phyloP scores from a whole-genome alignment of 2,113 vertebrate genomes.

The Scolopax mira region DNA sequence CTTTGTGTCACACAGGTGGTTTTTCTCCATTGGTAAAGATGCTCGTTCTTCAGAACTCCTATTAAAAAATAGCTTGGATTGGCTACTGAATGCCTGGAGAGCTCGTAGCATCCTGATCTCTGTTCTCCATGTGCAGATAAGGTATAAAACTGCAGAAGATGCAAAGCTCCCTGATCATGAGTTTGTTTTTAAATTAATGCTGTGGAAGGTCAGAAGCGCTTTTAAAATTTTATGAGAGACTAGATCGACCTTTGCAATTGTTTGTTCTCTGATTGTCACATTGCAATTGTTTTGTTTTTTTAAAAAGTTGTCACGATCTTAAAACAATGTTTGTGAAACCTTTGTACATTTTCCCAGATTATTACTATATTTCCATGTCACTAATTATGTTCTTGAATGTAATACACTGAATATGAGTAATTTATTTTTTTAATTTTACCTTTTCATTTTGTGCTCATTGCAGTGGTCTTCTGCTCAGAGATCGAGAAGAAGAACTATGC shows the following conservation, averaged over 20 bases:
- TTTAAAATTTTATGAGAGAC: background rate
- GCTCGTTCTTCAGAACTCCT: background rate
- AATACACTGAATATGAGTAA: background rate
- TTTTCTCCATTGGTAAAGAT: background rate
- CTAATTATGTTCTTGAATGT: background rate
- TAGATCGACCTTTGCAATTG: background rate
- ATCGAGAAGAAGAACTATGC: slow-evolving; percentile 86
- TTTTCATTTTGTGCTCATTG: background rate
- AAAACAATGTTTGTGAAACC: background rate
- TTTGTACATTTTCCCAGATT: background rate
- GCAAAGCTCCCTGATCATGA: background rate
- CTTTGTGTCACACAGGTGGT: background rate
- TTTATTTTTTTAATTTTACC: rapidly evolving
- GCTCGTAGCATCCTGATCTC: background rate
- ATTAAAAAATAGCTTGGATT: background rate
- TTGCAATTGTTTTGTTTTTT: background rate
- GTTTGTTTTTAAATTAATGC: background rate
- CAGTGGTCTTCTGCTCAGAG: slow-evolving; percentile 85
- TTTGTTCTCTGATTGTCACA: background rate
- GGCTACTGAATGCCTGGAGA: background rate
- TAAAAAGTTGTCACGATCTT: background rate
- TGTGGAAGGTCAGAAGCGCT: background rate
- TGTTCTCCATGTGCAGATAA: background rate
- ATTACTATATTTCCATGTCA: background rate
- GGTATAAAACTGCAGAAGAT: background rate